Base-by-base conservation (phyloP, 2,888 invertebrate genomes). In the Gymnosoma rotundatum region DNA sequence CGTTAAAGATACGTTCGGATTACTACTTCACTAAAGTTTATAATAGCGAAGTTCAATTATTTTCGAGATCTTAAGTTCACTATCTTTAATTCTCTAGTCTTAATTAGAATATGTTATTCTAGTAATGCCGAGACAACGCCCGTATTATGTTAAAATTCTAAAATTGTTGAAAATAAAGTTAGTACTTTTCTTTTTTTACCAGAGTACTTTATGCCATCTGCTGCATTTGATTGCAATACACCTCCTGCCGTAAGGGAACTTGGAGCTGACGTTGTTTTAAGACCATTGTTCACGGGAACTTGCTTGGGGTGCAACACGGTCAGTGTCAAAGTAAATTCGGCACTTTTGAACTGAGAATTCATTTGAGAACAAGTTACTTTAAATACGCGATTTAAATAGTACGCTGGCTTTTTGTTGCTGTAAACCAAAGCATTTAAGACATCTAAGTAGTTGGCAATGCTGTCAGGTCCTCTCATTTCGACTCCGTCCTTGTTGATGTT, bases 341-440 rank as follows among this genome's bases (percentile, higher is more conserved):
- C 98, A 93, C 98, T 98, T 87, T 97, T 96, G 93, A 98, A 98
- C 67, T 98, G 94, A 4, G 98, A 98, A 92, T 96, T 97, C 83
- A 98, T 94, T 92, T 98, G 98, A 0, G 98, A 97, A 93, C 99
- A 99, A 83, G 97, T 96, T 66, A 99, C 94, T 90, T 98, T 98
- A 93, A 99, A 99, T 32, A 97, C 98, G 86, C 98, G 95, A 93
- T 98, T 98, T 87, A 98, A 93, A 92, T 98, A 98, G 92, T 98
- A 98, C 12, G 98, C 98, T 4, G 99, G 98, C 91, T 98, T 98
- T 89, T 96, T 96, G 93, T 99, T 99, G 91, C 97, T 97, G 93
- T 99, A 99, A 88, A 96, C 96, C 86, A 98, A 86, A 14, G 92
- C 90, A 42, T 90, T 90, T 7, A 92, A 70, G 0, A 92, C 91